These are phyloP conservation scores for Sinonovacula constricta DNA, from an alignment of 1,140 invertebrate species.

Conservation along the genomic window DNA sequence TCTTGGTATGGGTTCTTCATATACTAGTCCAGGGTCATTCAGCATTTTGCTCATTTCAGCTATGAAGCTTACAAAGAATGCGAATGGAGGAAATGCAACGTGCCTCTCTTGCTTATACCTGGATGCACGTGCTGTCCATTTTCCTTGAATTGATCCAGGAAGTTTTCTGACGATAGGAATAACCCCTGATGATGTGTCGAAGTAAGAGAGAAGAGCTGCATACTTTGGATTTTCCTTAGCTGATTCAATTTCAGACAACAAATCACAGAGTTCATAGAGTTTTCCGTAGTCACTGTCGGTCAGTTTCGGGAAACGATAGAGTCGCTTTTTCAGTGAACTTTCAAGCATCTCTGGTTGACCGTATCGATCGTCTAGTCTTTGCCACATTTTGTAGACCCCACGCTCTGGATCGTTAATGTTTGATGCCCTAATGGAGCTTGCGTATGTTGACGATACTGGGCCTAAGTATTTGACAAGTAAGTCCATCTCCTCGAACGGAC, in stretches of 20 bases:
- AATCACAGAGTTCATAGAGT: slow-evolving; percentile 3
- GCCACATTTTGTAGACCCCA: slow-evolving; percentile 11
- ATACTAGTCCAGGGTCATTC: background rate
- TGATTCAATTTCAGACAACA: background rate
- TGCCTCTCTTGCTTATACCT: background rate
- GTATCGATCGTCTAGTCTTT: too few relatives aligned
- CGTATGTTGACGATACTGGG: background rate
- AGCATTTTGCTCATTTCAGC: background rate
- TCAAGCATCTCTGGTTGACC: slow-evolving; percentile 16
- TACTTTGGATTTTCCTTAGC: slow-evolving; percentile 14
- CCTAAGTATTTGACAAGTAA: slow-evolving; percentile 18
- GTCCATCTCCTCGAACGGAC: slow-evolving; percentile 1
- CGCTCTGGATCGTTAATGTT: too few relatives aligned
- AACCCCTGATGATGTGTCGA: slow-evolving; percentile 26
- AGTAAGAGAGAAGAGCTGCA: slow-evolving; percentile 9
- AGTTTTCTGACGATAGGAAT: too few relatives aligned
- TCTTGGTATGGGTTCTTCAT: background rate
- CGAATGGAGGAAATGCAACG: slow-evolving; percentile 8
- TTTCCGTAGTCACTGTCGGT: slow-evolving; percentile 1
- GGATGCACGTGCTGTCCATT: slow-evolving; percentile 3
- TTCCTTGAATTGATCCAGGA: background rate
- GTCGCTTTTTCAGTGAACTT: background rate
- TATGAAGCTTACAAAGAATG: background rate
- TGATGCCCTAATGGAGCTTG: slow-evolving; percentile 11
- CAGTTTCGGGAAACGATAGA: slow-evolving; percentile 7